Evolutionary conservation across 2,113 vertebrate species (phyloP).

Genomic region (Pygoscelis antarcticus): DNA sequence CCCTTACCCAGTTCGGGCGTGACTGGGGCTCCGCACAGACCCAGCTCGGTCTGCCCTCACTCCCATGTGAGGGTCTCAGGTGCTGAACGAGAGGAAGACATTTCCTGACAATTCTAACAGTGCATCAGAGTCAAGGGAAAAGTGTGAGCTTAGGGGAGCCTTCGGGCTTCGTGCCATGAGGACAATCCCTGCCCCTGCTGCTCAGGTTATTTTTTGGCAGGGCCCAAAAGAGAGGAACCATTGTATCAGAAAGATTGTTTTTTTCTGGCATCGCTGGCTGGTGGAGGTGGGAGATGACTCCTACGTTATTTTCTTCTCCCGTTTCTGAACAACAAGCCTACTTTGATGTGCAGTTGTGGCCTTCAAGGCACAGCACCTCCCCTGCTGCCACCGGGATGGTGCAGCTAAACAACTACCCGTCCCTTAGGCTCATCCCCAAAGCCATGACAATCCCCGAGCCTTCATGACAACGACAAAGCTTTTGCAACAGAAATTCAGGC

Average conservation of each 20-base stretch:
- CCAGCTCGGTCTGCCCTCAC: not conserved
- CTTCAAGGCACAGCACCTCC: not conserved
- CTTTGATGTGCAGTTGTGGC: not conserved
- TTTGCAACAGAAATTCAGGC: not conserved
- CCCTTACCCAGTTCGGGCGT: not conserved
- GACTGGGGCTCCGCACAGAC: not conserved
- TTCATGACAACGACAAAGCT: accelerated
- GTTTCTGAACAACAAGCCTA: not conserved
- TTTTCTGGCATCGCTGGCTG: not conserved
- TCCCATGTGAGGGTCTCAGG: not conserved
- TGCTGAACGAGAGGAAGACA: not conserved
- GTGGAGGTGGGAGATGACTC: not conserved
- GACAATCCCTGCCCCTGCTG: not conserved
- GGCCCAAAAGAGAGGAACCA: not conserved
- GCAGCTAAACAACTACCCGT: not conserved
- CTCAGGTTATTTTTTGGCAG: not conserved
- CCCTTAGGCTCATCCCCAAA: not conserved
- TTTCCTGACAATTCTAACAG: not conserved
- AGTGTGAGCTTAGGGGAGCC: not conserved
- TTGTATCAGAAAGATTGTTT: not conserved
- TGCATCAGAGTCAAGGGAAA: not conserved
- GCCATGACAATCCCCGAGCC: not conserved
- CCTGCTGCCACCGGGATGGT: not conserved
- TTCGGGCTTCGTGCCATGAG: not conserved
- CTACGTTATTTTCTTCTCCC: not conserved